These are phyloP conservation scores for Nicator chloris DNA, from an alignment of 2,113 vertebrate species.

Conservation along the genomic window DNA sequence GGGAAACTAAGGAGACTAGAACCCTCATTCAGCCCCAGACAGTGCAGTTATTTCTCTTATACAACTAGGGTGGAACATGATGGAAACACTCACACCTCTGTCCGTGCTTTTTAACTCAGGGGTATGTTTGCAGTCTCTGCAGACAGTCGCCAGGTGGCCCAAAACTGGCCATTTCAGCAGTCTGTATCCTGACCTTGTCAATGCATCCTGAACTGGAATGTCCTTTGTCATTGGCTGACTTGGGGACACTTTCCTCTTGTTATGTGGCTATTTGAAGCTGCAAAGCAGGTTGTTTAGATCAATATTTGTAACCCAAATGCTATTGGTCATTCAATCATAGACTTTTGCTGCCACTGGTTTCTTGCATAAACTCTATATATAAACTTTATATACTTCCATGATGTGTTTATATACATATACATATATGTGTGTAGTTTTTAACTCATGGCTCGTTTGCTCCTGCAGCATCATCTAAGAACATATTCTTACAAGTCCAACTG, in stretches of 20 bases:
- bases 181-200: not conserved
- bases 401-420: accelerated
- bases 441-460: not conserved
- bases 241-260: not conserved
- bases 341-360: not conserved
- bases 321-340: not conserved
- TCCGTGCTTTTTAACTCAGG: not conserved
- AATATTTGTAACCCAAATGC: not conserved
- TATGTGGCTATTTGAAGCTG: not conserved
- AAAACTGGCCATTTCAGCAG: not conserved
- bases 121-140: not conserved
- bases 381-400: not conserved
- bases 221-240: not conserved
- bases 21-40: not conserved
- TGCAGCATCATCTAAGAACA: not conserved
- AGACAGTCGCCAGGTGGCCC: too few species aligned
- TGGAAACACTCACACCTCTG: not conserved
- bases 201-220: not conserved
- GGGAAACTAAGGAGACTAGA: not conserved
- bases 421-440: not conserved
- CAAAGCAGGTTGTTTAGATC: not conserved
- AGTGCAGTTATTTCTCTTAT: not conserved
- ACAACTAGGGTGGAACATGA: too few species aligned
- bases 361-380: not conserved
- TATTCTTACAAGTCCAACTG: not conserved